Evolutionary conservation across 2,113 vertebrate genomes (phyloP), one percentile per base, ranked within the genome.

Genomic region (Gobius niger): DNA sequence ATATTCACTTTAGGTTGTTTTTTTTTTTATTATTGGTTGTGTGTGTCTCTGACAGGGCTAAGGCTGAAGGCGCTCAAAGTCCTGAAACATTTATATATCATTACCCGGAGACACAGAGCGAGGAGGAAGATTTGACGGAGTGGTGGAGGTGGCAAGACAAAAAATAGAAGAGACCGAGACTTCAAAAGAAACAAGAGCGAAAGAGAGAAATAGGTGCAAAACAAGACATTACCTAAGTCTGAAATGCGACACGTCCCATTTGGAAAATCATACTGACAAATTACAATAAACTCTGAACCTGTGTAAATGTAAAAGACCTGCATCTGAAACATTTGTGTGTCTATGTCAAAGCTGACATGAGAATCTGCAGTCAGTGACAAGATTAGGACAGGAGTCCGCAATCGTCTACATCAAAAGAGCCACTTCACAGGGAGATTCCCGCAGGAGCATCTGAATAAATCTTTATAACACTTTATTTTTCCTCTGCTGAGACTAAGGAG

Each of bases 81-180:
- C 62, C 77, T 85, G 76, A 84, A 88, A 88, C 84, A 89, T 90
- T 87, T 90, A 90, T 87, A 82, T 86, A 73, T 81, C 81, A 84
- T 87, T 87, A 88, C 68, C 67, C 72, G 63, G 66, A 85, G 67
- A 83, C 68, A 76, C 76, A 75, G 65, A 62, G 18, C 16, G n/a
- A 24, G 12, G 6, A 67, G 62, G 73, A 19, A 51, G 41, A 34
- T 34, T 34, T 34, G 24, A 64, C 14, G 46, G 63, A 44, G 47
- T 34, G 24, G 24, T 34, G 10, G 47, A 50, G 47, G 3, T 42
- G n/a, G 6, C 54, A 53, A 44, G 18, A 40, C 18, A 63, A n/a
- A 54, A 34, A 14, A 44, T 12, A 15, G 44, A 44, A 14, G 40
- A 49, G 34, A 50, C 5, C 44, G 15, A 67, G 3, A 34, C 57